These are phyloP conservation scores for Acanthoscelides obtectus DNA, from an alignment of 2,888 invertebrate genomes.

Conservation along the genomic window DNA sequence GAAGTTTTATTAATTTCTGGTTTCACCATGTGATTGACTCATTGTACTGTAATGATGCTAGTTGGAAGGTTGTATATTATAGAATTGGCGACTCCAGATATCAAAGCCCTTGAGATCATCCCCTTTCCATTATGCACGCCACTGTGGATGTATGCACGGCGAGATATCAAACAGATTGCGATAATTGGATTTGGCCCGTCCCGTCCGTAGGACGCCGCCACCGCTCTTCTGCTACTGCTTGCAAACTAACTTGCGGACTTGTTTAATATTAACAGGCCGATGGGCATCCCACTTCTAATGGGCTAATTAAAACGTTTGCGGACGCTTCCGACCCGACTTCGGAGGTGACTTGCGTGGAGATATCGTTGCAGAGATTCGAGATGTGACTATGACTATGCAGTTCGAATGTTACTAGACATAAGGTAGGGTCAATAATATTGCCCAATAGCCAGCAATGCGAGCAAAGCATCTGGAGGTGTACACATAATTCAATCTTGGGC, in stretches of 20 bases:
- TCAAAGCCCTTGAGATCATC: no score
- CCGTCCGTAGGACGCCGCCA: constrained; percentile 4
- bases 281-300: not conserved
- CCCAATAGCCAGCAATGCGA: no score
- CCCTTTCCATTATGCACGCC: no score
- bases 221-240: not conserved
- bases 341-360: not conserved
- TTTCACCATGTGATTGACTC: no score
- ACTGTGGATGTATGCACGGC: not conserved
- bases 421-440: no score
- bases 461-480: no score
- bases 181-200: constrained; percentile 29
- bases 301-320: not conserved
- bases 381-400: not conserved
- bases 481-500: no score
- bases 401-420: no score
- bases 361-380: not conserved
- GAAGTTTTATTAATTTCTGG: no score
- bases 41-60: no score
- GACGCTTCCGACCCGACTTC: not conserved
- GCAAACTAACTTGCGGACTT: constrained; percentile 3
- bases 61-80: no score
- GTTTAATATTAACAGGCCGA: constrained; percentile 2
- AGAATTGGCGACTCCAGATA: no score
- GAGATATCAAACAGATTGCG: constrained; percentile 31